phyloP scores from a whole-genome alignment of 2,888 invertebrate genomes.

The Andrena praecox region DNA sequence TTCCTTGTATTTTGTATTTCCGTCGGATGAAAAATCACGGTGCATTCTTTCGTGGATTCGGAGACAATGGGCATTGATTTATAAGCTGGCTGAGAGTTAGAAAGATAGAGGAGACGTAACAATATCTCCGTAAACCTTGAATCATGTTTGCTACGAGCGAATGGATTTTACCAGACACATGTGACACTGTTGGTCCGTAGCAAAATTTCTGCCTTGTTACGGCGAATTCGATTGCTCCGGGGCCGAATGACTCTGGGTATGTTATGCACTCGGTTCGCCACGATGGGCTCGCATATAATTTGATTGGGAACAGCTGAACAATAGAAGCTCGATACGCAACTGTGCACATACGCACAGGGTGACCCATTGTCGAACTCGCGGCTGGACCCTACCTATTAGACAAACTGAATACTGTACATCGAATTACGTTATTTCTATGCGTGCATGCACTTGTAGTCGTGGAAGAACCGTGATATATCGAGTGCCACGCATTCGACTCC shows the following conservation, averaged over 20 bases:
- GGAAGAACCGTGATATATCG: conserved; percentile 53
- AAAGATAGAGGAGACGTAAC: background rate
- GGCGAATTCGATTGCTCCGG: conserved; percentile 27
- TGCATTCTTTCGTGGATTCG: background rate
- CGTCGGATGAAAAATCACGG: background rate
- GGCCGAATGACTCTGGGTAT: conserved; percentile 31
- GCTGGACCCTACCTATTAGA: background rate
- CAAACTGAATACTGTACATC: conserved; percentile 27
- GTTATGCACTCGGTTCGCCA: conserved; percentile 46
- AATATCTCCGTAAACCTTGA: background rate
- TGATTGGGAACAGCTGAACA: conserved; percentile 63
- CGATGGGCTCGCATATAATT: conserved; percentile 70
- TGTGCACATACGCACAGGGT: background rate
- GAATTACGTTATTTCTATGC: conserved; percentile 48
- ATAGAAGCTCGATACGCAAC: conserved; percentile 26
- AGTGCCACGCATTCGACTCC: background rate
- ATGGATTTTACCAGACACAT: conserved; percentile 21
- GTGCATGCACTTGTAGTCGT: conserved; percentile 47
- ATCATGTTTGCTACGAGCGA: background rate
- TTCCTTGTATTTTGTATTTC: background rate
- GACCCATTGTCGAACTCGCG: conserved; percentile 16
- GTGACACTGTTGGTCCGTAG: background rate
- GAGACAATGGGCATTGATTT: background rate
- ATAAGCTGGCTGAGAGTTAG: too few relatives aligned
- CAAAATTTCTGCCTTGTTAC: background rate